These are phyloP conservation scores for Hyposmocoma kahamanoa DNA, from an alignment of 1,140 invertebrate genomes.

Conservation along the genomic window DNA sequence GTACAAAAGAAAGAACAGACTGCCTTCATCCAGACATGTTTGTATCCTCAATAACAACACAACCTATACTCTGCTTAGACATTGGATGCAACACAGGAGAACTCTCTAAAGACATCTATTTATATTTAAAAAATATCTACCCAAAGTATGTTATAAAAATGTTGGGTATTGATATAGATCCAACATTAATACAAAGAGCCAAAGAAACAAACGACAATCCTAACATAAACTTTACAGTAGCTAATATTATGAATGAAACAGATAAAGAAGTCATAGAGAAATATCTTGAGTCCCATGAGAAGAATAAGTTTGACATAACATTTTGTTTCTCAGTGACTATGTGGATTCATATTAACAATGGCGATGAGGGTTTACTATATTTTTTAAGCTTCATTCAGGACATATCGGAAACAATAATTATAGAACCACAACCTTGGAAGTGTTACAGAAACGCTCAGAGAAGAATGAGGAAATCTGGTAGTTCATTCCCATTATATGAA, in stretches of 20 bases:
- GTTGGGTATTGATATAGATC: slow-evolving; percentile 85
- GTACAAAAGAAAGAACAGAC: slow-evolving; percentile 77
- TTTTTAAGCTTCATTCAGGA: slow-evolving; percentile 76
- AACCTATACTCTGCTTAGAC: slow-evolving; percentile 78
- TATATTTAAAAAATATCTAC: slow-evolving; percentile 70
- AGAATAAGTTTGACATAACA: slow-evolving; percentile 78
- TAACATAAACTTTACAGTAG: slow-evolving; percentile 73
- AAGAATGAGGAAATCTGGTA: slow-evolving; percentile 77
- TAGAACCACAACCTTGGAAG: slow-evolving; percentile 89
- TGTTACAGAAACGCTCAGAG: slow-evolving; percentile 84
- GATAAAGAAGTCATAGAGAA: slow-evolving; percentile 48
- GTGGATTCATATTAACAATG: slow-evolving; percentile 91
- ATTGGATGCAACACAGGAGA: slow-evolving; percentile 88
- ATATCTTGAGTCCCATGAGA: slow-evolving; percentile 61
- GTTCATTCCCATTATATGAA: slow-evolving; percentile 76
- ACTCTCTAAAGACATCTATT: slow-evolving; percentile 76
- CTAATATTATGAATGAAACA: slow-evolving; percentile 76
- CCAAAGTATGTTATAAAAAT: slow-evolving; percentile 67
- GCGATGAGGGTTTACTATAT: slow-evolving; percentile 78
- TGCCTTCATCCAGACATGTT: slow-evolving; percentile 78
- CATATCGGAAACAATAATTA: slow-evolving; percentile 75
- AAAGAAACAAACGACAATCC: slow-evolving; percentile 62
- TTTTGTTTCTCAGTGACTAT: slow-evolving; percentile 90
- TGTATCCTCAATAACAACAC: slow-evolving; percentile 40
- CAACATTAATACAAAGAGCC: slow-evolving; percentile 79